Percentiles rank a stretch among this genome's conserved stretches.
Conservation (phyloP, 2,888 invertebrate genomes). For the Platynereis dumerilii region DNA sequence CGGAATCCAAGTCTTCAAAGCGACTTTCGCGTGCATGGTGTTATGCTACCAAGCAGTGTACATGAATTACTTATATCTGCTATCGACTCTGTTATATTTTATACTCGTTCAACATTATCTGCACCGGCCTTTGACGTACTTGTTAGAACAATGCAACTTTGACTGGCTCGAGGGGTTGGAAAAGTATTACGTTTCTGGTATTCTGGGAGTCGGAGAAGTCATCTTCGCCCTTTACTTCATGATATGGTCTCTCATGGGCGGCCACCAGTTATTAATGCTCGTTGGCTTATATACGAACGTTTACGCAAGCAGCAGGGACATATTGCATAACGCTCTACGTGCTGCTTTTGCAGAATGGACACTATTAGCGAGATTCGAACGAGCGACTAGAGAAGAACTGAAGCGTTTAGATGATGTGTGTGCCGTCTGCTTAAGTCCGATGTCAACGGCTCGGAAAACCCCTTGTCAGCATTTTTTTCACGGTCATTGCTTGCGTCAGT, state of each 20-base stretch:
- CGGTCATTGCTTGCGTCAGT: slow-evolving; percentile 27
- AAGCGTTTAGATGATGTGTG: slow-evolving; percentile 24
- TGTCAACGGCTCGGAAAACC: slow-evolving; percentile 26
- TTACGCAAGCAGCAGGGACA: slow-evolving; percentile 19
- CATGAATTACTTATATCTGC: slow-evolving; percentile 4
- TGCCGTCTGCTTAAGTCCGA: slow-evolving; percentile 26
- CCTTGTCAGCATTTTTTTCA: slow-evolving; percentile 28
- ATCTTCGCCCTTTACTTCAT: slow-evolving; percentile 17
- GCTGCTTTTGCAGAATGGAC: slow-evolving; percentile 25
- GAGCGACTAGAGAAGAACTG: slow-evolving; percentile 24
- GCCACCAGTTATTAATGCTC: slow-evolving; percentile 27
- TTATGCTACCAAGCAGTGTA: slow-evolving; percentile 10
- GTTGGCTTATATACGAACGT: slow-evolving; percentile 30
- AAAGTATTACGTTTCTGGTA: slow-evolving; percentile 25
- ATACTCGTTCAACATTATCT: slow-evolving; percentile 1
- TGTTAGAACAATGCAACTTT: slow-evolving; percentile 13
- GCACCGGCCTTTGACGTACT: slow-evolving; percentile 1
- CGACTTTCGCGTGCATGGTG: neutral
- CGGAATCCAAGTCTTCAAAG: neutral
- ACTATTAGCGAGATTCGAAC: slow-evolving; percentile 21
- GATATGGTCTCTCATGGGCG: slow-evolving; percentile 22
- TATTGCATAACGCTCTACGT: slow-evolving; percentile 8
- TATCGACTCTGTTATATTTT: slow-evolving; percentile 19
- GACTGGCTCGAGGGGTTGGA: slow-evolving; percentile 30
- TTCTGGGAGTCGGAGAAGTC: slow-evolving; percentile 19